Evolutionary conservation across 1,140 invertebrate genomes (phyloP).

Genomic region (Megalonaias nervosa): DNA sequence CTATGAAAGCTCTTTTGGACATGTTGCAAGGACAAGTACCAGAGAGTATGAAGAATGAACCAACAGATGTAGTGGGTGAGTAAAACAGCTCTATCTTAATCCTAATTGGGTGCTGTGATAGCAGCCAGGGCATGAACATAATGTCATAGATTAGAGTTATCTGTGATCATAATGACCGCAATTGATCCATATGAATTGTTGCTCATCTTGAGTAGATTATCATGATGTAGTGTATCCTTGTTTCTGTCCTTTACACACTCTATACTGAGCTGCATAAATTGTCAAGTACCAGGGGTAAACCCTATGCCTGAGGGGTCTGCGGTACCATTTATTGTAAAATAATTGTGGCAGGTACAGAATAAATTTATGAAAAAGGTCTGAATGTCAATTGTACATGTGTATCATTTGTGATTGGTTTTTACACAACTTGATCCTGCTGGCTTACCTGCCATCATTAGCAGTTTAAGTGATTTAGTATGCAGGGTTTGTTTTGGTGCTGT

Average conservation of each 20-base stretch:
- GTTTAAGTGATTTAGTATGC: too few species aligned
- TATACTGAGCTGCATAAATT: neutral
- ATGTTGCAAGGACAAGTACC: slow-evolving; percentile 92
- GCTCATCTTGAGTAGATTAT: neutral
- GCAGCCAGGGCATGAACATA: neutral
- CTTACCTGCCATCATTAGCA: too few species aligned
- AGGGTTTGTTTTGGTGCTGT: too few species aligned
- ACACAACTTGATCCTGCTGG: too few species aligned
- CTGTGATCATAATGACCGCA: neutral
- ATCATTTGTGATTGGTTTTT: too few species aligned
- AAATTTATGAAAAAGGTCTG: too few species aligned
- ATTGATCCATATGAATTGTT: neutral
- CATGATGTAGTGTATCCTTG: neutral
- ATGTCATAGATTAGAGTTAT: neutral
- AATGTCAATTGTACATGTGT: too few species aligned
- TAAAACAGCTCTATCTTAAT: neutral
- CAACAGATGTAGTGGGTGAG: slow-evolving; percentile 82
- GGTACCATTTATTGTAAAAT: too few species aligned
- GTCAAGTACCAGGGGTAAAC: neutral
- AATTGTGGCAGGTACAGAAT: too few species aligned
- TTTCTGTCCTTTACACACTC: neutral
- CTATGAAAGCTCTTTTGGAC: slow-evolving; percentile 89
- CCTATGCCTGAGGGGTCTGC: too few species aligned
- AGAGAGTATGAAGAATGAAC: slow-evolving; percentile 84
- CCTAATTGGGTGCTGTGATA: neutral